phyloP scores from a whole-genome alignment of 1,140 invertebrate genomes.

The Papilio dardanus region DNA sequence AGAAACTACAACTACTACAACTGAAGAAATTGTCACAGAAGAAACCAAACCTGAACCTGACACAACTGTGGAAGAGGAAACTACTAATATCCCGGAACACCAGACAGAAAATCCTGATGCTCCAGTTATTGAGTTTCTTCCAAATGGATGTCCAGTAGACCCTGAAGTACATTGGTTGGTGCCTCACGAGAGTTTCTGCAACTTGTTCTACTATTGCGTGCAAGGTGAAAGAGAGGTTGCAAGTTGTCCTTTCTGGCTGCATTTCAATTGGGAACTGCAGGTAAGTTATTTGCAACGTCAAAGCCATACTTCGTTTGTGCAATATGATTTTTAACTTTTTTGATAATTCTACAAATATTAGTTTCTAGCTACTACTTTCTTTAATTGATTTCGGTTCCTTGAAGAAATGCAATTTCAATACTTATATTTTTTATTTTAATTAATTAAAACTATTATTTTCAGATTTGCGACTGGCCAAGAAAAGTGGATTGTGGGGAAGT shows the following conservation, averaged over 20 bases:
- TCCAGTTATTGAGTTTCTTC: slow-evolving; percentile 21
- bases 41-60: neutral
- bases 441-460: neutral
- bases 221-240: slow-evolving; percentile 32
- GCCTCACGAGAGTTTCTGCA: slow-evolving; percentile 40
- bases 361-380: too few species aligned
- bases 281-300: neutral
- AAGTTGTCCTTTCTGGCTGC: slow-evolving; percentile 30
- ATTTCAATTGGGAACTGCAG: slow-evolving; percentile 36
- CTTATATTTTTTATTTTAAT: too few species aligned
- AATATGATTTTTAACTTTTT: too few species aligned
- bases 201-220: slow-evolving; percentile 42
- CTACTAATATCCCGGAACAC: neutral
- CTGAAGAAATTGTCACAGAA: neutral
- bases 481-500: neutral
- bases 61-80: neutral
- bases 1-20: neutral
- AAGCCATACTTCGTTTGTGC: too few species aligned
- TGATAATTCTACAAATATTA: too few species aligned
- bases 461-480: neutral
- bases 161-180: slow-evolving; percentile 34
- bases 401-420: too few species aligned
- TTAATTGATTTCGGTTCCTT: too few species aligned
- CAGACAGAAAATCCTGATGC: neutral
- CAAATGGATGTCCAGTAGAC: slow-evolving; percentile 39